phyloP scores from a whole-genome alignment of 2,888 invertebrate genomes.

The Pseudoips prasinana region DNA sequence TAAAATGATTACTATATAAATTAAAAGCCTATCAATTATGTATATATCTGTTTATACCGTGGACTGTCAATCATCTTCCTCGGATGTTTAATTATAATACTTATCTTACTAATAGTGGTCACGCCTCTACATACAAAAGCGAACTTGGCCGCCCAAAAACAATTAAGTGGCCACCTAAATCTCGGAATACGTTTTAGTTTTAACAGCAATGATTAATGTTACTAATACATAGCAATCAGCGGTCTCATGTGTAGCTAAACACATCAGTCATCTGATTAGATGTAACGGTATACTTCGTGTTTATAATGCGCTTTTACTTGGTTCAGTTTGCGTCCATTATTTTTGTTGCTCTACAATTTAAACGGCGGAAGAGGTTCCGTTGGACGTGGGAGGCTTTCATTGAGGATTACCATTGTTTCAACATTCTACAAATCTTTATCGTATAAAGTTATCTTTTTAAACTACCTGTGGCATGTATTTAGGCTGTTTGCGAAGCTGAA shows the following conservation, averaged over 20 bases:
- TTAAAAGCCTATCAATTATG: conserved; percentile 57
- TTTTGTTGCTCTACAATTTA: conserved; percentile 59
- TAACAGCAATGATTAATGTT: conserved; percentile 46
- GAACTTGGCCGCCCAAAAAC: conserved; percentile 42
- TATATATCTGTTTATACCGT: conserved; percentile 45
- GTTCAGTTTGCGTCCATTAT: conserved; percentile 57
- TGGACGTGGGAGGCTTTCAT: conserved; percentile 59
- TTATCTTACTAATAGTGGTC: conserved; percentile 35
- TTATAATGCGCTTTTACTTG: conserved; percentile 51
- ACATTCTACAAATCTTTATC: conserved; percentile 48
- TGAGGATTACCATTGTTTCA: conserved; percentile 55
- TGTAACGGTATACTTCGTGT: conserved; percentile 51
- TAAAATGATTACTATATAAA: conserved; percentile 24
- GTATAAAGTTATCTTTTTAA: conserved; percentile 35
- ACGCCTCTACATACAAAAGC: conserved; percentile 45
- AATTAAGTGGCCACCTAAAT: conserved; percentile 38
- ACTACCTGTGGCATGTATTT: conserved; percentile 23
- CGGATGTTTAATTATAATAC: conserved; percentile 42
- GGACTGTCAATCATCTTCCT: conserved; percentile 49
- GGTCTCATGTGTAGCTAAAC: conserved; percentile 37
- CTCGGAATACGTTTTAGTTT: conserved; percentile 30
- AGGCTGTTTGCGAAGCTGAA: neutral
- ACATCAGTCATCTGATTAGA: conserved; percentile 46
- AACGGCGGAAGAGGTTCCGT: conserved; percentile 69
- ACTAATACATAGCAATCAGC: conserved; percentile 47